Evolutionary conservation across 64 coral and sea anemone genomes (phyloP), one percentile per base, ranked within the genome.

Genomic region (Acropora yongei): DNA sequence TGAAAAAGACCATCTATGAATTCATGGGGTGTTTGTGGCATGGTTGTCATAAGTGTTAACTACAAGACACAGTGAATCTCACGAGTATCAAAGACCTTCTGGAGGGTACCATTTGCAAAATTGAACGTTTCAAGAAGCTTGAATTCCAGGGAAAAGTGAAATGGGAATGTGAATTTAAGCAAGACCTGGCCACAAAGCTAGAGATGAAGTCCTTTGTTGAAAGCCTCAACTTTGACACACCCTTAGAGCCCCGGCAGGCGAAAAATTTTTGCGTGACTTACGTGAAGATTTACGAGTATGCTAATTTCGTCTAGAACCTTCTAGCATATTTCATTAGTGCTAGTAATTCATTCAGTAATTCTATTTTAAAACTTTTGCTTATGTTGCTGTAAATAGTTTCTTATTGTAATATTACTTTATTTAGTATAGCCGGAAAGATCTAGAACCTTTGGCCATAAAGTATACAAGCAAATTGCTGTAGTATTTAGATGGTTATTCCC

Each of bases 101-200:
- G 13, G 76, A 79, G 8, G 6, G 68, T 5, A 90, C 76, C 1
- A 3, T 18, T 7, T 0, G 79, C 13, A 20, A 40, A 43, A 44
- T 8, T 1, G 9, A 68, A 43, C 20, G 14, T 17, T 60, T 90
- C 4, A 78, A 18, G 3, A n/a, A 45, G 7, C 2, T 5, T 11
- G 88, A 76, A 8, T 68, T 61, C 41, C 65, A 43, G 3, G 42
- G 79, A 8, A 44, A 1, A 2, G 51, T 55, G 51, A 55, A 55
- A 55, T 92, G 91, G 91, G 91, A 87, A 44, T 92, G 82, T 47
- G 53, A 86, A 40, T 82, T 74, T 39, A 68, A 78, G 5, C 57
- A 87, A 40, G 8, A 3, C 14, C 9, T 68, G 8, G 1, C 8
- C 1, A 14, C 10, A 3, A 53, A 92, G 19, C 1, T 18, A 14